Conservation (phyloP, 2,888 invertebrate genomes). For the Ichneumon xanthorius region DNA sequence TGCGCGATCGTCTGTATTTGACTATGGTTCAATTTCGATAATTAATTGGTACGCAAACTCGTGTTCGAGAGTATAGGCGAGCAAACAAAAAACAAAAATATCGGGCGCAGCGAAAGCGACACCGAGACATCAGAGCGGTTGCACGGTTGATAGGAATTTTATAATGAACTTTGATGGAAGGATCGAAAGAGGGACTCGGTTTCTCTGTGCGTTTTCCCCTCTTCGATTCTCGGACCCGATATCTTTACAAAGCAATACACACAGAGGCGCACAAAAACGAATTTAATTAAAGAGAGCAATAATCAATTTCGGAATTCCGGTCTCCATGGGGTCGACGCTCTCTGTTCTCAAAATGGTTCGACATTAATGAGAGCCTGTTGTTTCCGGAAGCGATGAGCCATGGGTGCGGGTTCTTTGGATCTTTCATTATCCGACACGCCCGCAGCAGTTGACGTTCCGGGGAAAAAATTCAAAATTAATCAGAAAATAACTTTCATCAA, state of each 20-base stretch:
- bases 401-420: no score
- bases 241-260: neutral
- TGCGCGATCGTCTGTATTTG: constrained; percentile 60
- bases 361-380: neutral
- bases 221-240: neutral
- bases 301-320: constrained; percentile 30
- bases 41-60: constrained; percentile 61
- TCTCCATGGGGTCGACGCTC: neutral
- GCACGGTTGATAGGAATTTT: constrained; percentile 16
- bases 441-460: neutral
- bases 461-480: neutral
- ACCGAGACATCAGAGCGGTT: neutral
- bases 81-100: constrained; percentile 10
- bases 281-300: constrained; percentile 20
- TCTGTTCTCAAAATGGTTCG: neutral
- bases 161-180: neutral
- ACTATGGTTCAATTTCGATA: constrained; percentile 61
- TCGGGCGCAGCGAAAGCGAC: neutral
- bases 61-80: constrained; percentile 21
- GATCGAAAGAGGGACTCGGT: neutral
- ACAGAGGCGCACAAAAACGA: neutral
- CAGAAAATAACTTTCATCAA: neutral
- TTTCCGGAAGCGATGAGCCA: neutral
- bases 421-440: no score
- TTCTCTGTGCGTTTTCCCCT: neutral